Conservation (phyloP, 2,888 invertebrate genomes). For the Sinohyriopsis cumingii region DNA sequence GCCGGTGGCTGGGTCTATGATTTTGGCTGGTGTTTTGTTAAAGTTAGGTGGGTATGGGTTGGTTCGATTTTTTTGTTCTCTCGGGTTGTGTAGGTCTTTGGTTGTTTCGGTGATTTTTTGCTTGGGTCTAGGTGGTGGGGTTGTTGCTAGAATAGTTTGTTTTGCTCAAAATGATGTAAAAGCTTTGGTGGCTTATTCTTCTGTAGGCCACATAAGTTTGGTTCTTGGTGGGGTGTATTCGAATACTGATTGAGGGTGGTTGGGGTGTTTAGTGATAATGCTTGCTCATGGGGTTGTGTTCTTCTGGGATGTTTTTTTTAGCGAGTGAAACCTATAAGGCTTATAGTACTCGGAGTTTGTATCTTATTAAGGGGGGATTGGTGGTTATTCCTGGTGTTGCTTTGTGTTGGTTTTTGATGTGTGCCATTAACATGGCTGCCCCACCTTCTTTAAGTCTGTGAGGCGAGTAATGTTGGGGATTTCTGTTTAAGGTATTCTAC, state of each 20-base stretch:
- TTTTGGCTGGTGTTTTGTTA: constrained; percentile 83
- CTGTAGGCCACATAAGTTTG: constrained; percentile 81
- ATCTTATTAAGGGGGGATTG: constrained; percentile 75
- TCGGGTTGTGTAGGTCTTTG: not conserved
- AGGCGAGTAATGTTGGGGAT: constrained; percentile 74
- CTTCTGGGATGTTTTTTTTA: constrained; percentile 57
- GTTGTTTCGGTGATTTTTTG: not conserved
- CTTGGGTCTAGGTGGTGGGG: constrained; percentile 45
- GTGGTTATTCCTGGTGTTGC: constrained; percentile 74
- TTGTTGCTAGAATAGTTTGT: constrained; percentile 78
- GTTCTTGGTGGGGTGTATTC: constrained; percentile 72
- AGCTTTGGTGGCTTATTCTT: constrained; percentile 83
- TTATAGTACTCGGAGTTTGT: constrained; percentile 74
- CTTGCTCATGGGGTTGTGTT: constrained; percentile 73
- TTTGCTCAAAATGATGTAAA: constrained; percentile 82
- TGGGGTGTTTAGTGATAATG: constrained; percentile 39
- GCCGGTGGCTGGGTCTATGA: constrained; percentile 82
- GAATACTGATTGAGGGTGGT: constrained; percentile 25
- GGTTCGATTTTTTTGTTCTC: constrained; percentile 75
- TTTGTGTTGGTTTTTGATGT: constrained; percentile 80
- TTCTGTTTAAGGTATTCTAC: not conserved
- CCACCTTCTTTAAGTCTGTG: constrained; percentile 81
- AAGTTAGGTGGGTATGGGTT: constrained; percentile 83
- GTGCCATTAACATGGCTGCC: constrained; percentile 78
- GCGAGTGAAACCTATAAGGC: constrained; percentile 52